A percentile compares a stretch with the other conserved stretches of the same genome.
Evolutionary conservation across 2,888 invertebrate species (phyloP).

Genomic region (Drosophila pseudotakahashii): DNA sequence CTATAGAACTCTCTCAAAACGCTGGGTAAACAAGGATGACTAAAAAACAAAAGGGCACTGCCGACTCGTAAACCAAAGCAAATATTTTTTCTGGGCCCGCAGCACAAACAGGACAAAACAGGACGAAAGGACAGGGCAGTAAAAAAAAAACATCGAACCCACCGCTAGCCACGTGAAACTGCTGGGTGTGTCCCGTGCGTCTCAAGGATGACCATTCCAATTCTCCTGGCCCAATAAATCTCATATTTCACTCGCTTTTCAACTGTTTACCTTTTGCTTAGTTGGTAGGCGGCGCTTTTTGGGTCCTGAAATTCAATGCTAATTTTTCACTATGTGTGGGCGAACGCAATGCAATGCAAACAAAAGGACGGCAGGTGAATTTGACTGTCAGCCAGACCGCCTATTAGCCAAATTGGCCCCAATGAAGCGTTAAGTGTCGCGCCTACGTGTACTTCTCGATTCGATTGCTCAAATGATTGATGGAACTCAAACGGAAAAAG

Average conservation of each 20-base stretch:
- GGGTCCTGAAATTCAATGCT: constrained; percentile 65
- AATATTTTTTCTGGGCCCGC: constrained; percentile 46
- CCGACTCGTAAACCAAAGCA: constrained; percentile 24
- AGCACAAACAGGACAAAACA: constrained; percentile 35
- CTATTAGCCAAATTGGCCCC: constrained; percentile 68
- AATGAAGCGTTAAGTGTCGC: constrained; percentile 57
- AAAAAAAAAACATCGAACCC: neutral
- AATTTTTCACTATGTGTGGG: constrained; percentile 51
- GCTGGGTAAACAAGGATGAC: constrained; percentile 1
- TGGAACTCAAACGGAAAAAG: constrained; percentile 18
- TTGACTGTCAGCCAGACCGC: constrained; percentile 1
- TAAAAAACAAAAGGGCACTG: constrained; percentile 11
- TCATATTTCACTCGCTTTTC: constrained; percentile 64
- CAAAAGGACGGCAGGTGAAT: constrained; percentile 20
- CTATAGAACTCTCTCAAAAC: neutral
- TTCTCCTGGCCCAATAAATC: constrained; percentile 57
- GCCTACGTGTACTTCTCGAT: constrained; percentile 30
- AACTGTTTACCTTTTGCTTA: constrained; percentile 12
- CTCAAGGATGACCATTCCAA: constrained; percentile 31
- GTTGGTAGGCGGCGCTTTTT: constrained; percentile 1
- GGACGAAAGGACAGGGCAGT: constrained; percentile 1
- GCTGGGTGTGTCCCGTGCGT: constrained; percentile 54
- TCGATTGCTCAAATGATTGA: constrained; percentile 40
- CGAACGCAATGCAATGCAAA: constrained; percentile 56
- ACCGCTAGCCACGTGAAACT: constrained; percentile 10